phyloP scores from a whole-genome alignment of 2,113 vertebrate species.

The Nycticryphes semicollaris region DNA sequence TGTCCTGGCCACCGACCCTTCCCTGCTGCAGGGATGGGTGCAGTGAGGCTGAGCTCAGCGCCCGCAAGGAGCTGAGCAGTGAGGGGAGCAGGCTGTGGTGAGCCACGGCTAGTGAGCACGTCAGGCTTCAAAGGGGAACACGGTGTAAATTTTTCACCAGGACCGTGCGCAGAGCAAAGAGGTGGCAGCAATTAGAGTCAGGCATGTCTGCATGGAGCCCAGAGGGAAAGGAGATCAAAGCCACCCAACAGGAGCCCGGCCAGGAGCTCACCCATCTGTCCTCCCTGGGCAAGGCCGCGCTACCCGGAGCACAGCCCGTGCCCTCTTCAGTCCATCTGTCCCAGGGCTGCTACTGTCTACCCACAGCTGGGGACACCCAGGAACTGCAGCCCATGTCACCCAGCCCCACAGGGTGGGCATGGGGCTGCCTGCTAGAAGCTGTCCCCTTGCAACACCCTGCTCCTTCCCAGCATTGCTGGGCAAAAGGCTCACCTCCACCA shows the following conservation, averaged over 20 bases:
- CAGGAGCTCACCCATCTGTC: background rate
- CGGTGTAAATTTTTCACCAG: background rate
- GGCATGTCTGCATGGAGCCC: rapidly evolving
- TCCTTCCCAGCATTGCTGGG: rapidly evolving
- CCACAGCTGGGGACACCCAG: rapidly evolving
- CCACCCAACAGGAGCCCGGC: rapidly evolving
- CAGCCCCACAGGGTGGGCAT: rapidly evolving
- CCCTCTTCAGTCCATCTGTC: background rate
- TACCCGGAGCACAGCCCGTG: background rate
- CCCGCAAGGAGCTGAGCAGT: background rate
- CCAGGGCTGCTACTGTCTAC: background rate
- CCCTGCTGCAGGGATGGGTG: rapidly evolving
- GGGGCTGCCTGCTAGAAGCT: background rate
- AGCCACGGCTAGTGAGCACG: rapidly evolving
- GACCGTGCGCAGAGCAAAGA: background rate
- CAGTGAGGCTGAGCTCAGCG: rapidly evolving
- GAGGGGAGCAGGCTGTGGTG: rapidly evolving
- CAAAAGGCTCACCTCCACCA: background rate
- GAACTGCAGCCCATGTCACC: background rate
- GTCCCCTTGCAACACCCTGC: background rate
- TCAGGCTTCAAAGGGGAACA: background rate
- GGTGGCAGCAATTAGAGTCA: background rate
- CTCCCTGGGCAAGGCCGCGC: rapidly evolving
- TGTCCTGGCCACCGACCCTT: rapidly evolving
- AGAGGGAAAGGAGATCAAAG: background rate